Base-by-base conservation (phyloP, 2,113 vertebrate species). In the Todiramphus saurophagus region DNA sequence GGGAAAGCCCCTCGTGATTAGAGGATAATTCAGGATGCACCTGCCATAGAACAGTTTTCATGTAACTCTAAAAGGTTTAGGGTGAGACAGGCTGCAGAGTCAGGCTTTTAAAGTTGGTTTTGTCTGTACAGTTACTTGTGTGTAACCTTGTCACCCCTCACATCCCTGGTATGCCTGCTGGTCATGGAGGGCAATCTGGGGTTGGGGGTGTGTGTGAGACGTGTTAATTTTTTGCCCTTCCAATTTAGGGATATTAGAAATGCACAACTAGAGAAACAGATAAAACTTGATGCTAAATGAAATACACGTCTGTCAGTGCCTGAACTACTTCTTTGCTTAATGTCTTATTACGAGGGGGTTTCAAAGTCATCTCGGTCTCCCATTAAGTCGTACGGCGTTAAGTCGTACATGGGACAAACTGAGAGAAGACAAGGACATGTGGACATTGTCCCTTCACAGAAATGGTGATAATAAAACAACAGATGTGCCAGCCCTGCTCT, bases 131-230 rank as follows among this genome's bases (percentile, higher is more conserved):
- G 3, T 13, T 62, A 1, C 16, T 31, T 43, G 41, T 6, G 31
- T 6, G 3, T 6, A 0, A 50, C 23, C 10, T 4, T 20, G 9
- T 50, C 7, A 0, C 16, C 55, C 44, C 7, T 31, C 48, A 3
- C 6, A 0, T 33, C 8, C 24, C 18, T 14, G 28, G 15, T 7
- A 2, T 1, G 10, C 4, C 24, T 50, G 7, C 8, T 0, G 3
- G 30, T 18, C 24, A 17, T 0, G 3, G 62, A 27, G 48, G 53
- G 58, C 35, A 13, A 9, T 10, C 0, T 13, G 30, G 25, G 56
- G 18, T 18, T 6, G 11, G 23, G 51, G 39, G 4, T 4, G 3
- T 0, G 0, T 16, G 39, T 19, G 48, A 73, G 30, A 41, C 2
- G 3, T 3, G 7, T 4, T 39, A 3, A 2, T 18, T 56, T 44